Percentiles rank a stretch among this genome's conserved stretches.
Conservation (phyloP, 2,113 vertebrate genomes). For the Podarcis muralis region DNA sequence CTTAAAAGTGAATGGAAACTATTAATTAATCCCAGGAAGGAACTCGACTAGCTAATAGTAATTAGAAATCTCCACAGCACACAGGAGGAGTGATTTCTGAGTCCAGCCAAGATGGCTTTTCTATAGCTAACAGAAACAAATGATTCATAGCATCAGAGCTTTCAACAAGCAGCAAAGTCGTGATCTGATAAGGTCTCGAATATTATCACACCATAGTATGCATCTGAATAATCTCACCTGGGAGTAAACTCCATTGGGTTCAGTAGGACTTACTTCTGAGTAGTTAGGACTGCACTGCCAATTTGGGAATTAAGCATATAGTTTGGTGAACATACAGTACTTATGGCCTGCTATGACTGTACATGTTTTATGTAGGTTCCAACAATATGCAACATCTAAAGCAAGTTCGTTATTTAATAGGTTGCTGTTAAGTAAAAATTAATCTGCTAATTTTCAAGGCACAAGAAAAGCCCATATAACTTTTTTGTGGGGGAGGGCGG, state of each 20-base stretch:
- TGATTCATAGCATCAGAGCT: not conserved
- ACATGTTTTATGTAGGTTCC: too few species aligned
- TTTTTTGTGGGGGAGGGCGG: not conserved
- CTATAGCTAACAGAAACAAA: not conserved
- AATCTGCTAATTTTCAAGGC: not conserved
- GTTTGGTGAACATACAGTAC: not conserved
- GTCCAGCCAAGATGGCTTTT: not conserved
- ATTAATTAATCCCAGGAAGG: conserved; percentile 13
- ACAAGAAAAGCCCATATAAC: not conserved
- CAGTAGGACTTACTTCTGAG: too few species aligned
- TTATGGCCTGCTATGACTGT: not conserved
- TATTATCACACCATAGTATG: too few species aligned
- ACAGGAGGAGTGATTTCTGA: not conserved
- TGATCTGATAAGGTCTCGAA: not conserved
- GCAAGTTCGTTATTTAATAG: too few species aligned
- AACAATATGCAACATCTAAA: too few species aligned
- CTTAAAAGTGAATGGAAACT: not conserved
- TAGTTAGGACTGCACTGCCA: not conserved
- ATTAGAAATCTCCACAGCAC: conserved; percentile 9
- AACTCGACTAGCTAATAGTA: conserved; percentile 1
- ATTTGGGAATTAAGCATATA: not conserved
- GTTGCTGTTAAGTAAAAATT: too few species aligned
- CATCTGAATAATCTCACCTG: not conserved
- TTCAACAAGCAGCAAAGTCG: not conserved
- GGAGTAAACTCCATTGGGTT: too few species aligned